Percentiles rank a stretch among this genome's conserved stretches.
phyloP scores from a whole-genome alignment of 2,113 vertebrate species.

The Rhadina sibilatrix region DNA sequence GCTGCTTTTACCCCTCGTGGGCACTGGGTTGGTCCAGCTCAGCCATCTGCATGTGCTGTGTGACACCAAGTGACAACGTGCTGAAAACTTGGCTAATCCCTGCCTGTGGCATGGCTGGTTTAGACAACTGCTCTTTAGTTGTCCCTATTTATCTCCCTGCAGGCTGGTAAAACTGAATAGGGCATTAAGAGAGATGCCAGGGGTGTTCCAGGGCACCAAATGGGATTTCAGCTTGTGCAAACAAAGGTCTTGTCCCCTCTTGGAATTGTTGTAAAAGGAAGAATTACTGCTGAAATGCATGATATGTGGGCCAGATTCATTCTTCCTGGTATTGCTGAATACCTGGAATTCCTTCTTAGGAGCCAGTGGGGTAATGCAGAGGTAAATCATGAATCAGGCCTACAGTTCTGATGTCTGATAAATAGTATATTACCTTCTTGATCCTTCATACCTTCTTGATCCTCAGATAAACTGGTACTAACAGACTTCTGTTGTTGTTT shows the following conservation, averaged over 20 bases:
- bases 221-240: background rate
- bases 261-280: background rate
- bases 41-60: background rate
- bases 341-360: background rate
- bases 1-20: background rate
- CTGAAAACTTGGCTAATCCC: background rate
- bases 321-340: background rate
- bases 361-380: background rate
- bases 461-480: background rate
- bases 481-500: background rate
- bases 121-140: background rate
- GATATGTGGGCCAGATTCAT: background rate
- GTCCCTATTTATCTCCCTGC: fast-evolving
- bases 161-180: background rate
- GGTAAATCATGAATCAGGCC: background rate
- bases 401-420: background rate
- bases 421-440: background rate
- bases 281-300: background rate
- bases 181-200: background rate
- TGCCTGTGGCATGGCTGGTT: background rate
- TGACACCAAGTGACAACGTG: fast-evolving
- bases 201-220: background rate
- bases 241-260: background rate
- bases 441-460: background rate
- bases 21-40: background rate